Evolutionary conservation across 2,797 vertebrate genomes (phyloP).

Genomic region (Numenius phaeopus): DNA sequence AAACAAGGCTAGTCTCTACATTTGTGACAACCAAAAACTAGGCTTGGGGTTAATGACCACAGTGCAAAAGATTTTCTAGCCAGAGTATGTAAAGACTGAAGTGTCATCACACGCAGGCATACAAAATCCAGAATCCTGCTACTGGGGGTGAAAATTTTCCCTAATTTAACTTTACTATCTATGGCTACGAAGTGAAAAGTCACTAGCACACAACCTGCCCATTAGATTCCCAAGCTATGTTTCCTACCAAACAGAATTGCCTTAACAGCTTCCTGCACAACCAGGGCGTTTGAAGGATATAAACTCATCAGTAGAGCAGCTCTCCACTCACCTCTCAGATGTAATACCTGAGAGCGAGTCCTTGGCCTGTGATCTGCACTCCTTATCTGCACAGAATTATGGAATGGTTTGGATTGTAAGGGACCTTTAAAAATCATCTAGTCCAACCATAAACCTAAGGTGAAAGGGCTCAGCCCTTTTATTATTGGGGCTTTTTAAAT

Average conservation of each 20-base stretch:
- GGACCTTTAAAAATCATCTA: background rate
- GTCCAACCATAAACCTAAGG: background rate
- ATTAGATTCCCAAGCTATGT: background rate
- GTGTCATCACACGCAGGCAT: rapidly evolving
- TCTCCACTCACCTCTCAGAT: background rate
- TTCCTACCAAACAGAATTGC: background rate
- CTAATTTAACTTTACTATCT: background rate
- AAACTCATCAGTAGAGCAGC: rapidly evolving
- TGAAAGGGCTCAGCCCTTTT: background rate
- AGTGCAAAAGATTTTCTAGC: background rate
- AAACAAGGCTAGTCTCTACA: background rate
- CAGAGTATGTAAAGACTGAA: background rate
- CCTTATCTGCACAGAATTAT: background rate
- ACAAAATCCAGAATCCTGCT: background rate
- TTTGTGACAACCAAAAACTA: background rate
- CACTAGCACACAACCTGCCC: background rate
- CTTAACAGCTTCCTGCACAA: background rate
- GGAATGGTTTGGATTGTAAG: background rate
- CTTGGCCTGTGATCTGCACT: rapidly evolving
- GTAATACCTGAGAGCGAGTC: background rate
- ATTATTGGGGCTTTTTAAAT: background rate
- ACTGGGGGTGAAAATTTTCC: background rate
- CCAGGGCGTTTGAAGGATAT: rapidly evolving
- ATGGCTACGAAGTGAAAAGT: rapidly evolving
- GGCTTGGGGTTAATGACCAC: background rate